These are phyloP conservation scores for Spatulosminthurus flaviceps DNA, from an alignment of 2,888 invertebrate genomes.

Conservation along the genomic window DNA sequence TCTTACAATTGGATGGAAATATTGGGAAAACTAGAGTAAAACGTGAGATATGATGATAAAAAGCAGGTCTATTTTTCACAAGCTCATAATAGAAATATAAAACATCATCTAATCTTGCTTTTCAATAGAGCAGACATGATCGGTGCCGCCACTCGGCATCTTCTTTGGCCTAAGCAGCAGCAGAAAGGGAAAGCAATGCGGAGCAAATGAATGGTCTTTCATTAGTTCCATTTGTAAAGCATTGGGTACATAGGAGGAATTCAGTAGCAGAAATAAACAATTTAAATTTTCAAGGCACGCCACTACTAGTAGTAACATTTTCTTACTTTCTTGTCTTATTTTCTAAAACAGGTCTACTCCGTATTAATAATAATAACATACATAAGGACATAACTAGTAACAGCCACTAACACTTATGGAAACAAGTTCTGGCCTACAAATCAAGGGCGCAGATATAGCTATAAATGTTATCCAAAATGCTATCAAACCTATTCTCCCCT, in stretches of 20 bases:
- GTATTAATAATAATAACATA: too few species aligned
- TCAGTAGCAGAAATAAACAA: too few species aligned
- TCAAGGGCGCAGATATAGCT: too few species aligned
- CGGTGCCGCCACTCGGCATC: constrained; percentile 39
- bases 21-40: background rate
- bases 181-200: constrained; percentile 23
- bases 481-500: background rate
- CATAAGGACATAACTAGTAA: too few species aligned
- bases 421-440: too few species aligned
- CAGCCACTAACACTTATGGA: too few species aligned
- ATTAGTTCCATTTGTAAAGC: constrained; percentile 15
- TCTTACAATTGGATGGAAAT: background rate
- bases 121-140: constrained; percentile 37
- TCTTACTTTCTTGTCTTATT: too few species aligned
- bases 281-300: too few species aligned
- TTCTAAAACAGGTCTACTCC: too few species aligned
- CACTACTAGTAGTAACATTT: too few species aligned
- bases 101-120: constrained; percentile 46
- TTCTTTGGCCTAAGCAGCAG: constrained; percentile 24
- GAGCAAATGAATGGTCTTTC: constrained; percentile 39
- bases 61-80: constrained; percentile 43
- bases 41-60: constrained; percentile 35
- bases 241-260: background rate
- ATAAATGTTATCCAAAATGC: background rate
- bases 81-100: constrained; percentile 45